Base-by-base conservation (phyloP, 1,140 invertebrate genomes). In the Dryas iulia region DNA sequence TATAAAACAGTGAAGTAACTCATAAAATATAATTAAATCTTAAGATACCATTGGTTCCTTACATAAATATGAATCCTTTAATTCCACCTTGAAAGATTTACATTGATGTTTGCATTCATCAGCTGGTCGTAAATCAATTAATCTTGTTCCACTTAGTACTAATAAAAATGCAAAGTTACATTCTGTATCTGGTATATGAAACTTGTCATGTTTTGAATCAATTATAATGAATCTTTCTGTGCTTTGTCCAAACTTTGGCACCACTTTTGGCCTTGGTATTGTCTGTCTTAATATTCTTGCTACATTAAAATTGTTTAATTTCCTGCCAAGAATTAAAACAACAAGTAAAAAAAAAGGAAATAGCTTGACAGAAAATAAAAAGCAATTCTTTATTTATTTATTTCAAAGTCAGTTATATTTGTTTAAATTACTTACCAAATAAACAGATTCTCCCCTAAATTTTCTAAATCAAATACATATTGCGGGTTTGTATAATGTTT, bases 141-240 rank as follows among this genome's bases (percentile, higher is more conserved):
- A 89, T 75, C 95, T 92, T 71, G 93, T 90, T 8, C 96, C 96
- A 84, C 87, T 93, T 33, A 94, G 93, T 80, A 95, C 95, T 71
- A 94, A 93, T 24, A 96, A 53, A 84, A 96, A 95, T 26, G 96
- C 93, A 88, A 94, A 96, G 58, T 94, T 95, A 79, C 96, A 96
- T 88, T 97, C 96, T 23, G 95, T 94, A 79, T 94, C 94, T 28
- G 96, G 96, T 81, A 96, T 84, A 67, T 78, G 64, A 84, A 96
- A 96, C 31, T 84, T 74, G 7, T 88, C 73, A 58, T 94, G 92
- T 78, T 92, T 89, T 47, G 93, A 83, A 81, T 96, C 95, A 56
- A 96, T 92, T 66, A 95, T 93, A 33, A 96, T 74, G 89, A 93
- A 96, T 88, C 94, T 94, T 83, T 97, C 95, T 10, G 94, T 94